A percentile compares a stretch with the other conserved stretches of the same genome.
phyloP scores from a whole-genome alignment of 2,888 invertebrate genomes.

The Zhuqinia jingwanae region DNA sequence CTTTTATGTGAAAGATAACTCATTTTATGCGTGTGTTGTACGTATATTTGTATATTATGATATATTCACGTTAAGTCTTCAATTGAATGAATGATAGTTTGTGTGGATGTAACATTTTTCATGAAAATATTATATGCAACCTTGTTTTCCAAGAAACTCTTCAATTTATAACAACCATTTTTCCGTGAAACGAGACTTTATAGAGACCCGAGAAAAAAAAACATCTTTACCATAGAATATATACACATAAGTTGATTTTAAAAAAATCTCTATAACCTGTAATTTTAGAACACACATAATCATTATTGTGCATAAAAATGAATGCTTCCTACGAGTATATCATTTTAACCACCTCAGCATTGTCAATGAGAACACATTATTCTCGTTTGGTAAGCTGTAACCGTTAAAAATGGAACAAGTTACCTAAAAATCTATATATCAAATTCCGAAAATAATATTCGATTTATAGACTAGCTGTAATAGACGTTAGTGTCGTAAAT shows the following conservation, averaged over 20 bases:
- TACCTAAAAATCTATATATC: slow-evolving; percentile 25
- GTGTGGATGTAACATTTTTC: no score
- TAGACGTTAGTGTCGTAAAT: background rate
- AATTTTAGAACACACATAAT: slow-evolving; percentile 38
- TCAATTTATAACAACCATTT: no score
- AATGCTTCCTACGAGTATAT: slow-evolving; percentile 27
- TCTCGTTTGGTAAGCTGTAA: no score
- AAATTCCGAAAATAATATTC: background rate
- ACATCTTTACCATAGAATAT: no score
- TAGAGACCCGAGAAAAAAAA: no score
- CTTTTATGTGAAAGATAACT: background rate
- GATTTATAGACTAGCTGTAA: background rate
- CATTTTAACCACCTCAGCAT: background rate
- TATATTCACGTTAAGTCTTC: slow-evolving; percentile 5
- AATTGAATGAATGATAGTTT: background rate
- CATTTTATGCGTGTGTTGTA: no score
- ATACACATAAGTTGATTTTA: background rate
- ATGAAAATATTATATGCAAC: no score
- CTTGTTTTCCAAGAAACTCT: no score
- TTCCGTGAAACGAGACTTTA: no score
- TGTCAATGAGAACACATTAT: background rate
- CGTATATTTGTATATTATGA: background rate
- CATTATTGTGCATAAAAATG: slow-evolving; percentile 10
- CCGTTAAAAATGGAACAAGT: slow-evolving; percentile 5
- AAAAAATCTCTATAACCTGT: background rate